A percentile compares a stretch with the other conserved stretches of the same genome.
Conservation (phyloP, 1,140 invertebrate genomes). For the Augochlora pura region DNA sequence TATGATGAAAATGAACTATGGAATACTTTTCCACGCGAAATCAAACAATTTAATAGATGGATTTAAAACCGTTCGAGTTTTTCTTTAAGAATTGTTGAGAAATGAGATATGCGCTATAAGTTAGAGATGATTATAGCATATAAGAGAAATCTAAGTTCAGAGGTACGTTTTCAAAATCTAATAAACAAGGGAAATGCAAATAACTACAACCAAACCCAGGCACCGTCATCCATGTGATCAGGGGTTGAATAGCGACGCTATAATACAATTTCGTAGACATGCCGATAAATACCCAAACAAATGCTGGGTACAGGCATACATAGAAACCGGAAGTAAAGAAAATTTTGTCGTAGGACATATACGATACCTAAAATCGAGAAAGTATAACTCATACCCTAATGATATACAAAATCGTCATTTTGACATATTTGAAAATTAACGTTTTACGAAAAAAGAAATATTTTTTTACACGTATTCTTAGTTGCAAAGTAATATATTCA, state of each 20-base stretch:
- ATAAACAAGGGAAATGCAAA: too few relatives aligned
- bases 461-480: conserved; percentile 12
- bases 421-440: conserved; percentile 11
- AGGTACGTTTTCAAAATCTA: too few relatives aligned
- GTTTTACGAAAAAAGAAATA: neutral
- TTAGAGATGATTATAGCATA: too few relatives aligned
- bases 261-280: conserved; percentile 28
- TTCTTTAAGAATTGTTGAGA: too few relatives aligned
- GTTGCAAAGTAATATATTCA: neutral
- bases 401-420: neutral
- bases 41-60: too few relatives aligned
- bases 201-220: too few relatives aligned
- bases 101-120: too few relatives aligned
- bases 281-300: neutral
- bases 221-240: neutral
- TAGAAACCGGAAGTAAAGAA: neutral
- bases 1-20: too few relatives aligned
- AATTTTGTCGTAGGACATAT: too few relatives aligned
- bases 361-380: conserved; percentile 1
- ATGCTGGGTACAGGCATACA: conserved; percentile 56
- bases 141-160: too few relatives aligned
- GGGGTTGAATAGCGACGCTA: conserved; percentile 30
- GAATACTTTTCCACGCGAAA: too few relatives aligned
- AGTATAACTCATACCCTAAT: conserved; percentile 13
- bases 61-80: too few relatives aligned